These are phyloP conservation scores for Leontocebus nigricollis DNA, from an alignment of 2,797 vertebrate genomes.

Conservation along the genomic window DNA sequence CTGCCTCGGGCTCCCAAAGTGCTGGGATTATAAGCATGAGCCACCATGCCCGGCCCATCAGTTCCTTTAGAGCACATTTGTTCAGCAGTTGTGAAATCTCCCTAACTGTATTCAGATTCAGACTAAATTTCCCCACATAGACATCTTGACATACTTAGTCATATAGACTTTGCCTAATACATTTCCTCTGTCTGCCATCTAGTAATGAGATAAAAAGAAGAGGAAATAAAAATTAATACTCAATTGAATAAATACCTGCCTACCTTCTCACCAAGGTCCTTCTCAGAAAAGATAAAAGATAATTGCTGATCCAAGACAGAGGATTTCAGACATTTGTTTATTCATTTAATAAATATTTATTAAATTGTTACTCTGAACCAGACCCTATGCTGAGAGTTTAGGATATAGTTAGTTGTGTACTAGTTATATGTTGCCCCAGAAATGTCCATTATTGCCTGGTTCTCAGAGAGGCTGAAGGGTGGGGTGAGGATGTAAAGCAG, in stretches of 20 bases:
- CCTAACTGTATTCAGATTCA: neutral
- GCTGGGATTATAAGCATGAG: neutral
- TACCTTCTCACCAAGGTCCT: neutral
- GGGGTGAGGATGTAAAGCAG: neutral
- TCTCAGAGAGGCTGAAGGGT: neutral
- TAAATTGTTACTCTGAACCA: neutral
- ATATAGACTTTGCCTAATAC: neutral
- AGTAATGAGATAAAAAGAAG: neutral
- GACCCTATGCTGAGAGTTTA: neutral
- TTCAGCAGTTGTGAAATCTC: neutral
- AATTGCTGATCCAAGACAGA: neutral
- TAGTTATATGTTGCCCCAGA: neutral
- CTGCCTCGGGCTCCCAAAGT: neutral
- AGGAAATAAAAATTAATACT: constrained; percentile 25
- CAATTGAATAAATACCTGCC: neutral
- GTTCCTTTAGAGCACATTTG: neutral
- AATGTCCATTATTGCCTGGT: neutral
- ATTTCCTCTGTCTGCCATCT: neutral
- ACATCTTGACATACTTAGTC: constrained; percentile 19
- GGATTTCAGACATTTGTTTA: constrained; percentile 29
- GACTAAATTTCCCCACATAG: neutral
- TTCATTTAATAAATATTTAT: constrained; percentile 26
- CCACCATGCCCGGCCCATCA: neutral
- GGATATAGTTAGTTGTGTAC: neutral
- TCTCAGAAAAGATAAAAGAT: constrained; percentile 21